Conservation (phyloP, 2,113 vertebrate species). For the Oreochromis niloticus region DNA sequence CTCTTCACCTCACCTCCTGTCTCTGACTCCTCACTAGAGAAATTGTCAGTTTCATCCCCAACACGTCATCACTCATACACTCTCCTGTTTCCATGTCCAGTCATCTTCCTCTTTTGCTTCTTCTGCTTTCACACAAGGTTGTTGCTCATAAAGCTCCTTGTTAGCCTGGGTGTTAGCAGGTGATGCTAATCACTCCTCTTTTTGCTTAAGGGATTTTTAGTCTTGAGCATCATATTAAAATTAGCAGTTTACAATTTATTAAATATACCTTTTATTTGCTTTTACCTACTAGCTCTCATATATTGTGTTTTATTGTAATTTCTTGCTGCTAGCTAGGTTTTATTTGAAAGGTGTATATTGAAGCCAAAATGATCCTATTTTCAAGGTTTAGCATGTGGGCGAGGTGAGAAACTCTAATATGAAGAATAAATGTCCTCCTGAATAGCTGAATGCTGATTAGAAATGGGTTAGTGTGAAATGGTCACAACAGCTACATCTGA, state of each 20-base stretch:
- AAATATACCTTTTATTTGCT: background rate
- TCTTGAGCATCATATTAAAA: background rate
- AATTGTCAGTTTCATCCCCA: constrained; percentile 5
- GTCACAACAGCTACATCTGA: background rate
- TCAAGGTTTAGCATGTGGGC: background rate
- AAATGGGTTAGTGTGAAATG: background rate
- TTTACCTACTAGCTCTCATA: background rate
- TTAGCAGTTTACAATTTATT: background rate
- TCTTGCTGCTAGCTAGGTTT: background rate
- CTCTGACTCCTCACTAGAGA: constrained; percentile 22
- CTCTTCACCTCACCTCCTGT: constrained; percentile 11
- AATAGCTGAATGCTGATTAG: background rate
- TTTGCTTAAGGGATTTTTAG: background rate
- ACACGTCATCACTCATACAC: background rate
- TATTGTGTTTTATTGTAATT: background rate
- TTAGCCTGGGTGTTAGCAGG: background rate
- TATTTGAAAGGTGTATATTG: background rate
- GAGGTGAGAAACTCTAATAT: background rate
- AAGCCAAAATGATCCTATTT: background rate
- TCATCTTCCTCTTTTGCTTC: constrained; percentile 5
- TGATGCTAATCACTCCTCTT: background rate
- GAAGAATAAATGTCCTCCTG: background rate
- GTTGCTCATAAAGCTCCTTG: background rate
- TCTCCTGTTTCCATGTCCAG: background rate
- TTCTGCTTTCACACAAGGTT: background rate